Conservation (phyloP, 1,140 invertebrate species). For the Sarcophaga peregrina region DNA sequence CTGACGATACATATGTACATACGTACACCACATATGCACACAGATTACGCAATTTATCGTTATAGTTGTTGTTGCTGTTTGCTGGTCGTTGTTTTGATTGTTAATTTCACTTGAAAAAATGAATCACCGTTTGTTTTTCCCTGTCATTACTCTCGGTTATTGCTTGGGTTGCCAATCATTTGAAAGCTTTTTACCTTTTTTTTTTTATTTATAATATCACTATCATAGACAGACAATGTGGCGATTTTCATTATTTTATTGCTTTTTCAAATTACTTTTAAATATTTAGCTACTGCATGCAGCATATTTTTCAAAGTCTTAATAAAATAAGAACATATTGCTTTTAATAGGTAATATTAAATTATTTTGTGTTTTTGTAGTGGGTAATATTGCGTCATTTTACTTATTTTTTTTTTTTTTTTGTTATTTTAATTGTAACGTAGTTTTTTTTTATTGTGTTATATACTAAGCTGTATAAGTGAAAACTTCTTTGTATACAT, state of each 20-base stretch:
- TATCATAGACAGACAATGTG: neutral
- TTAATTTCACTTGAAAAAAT: neutral
- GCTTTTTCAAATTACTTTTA: neutral
- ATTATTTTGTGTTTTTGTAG: slow-evolving; percentile 22
- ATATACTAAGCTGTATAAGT: neutral
- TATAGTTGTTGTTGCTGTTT: slow-evolving; percentile 2
- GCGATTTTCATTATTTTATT: neutral
- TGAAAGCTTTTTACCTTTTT: neutral
- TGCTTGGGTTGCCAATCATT: neutral
- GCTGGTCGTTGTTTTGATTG: neutral
- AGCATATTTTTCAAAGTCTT: neutral
- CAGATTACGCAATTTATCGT: slow-evolving; percentile 38
- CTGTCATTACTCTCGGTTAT: slow-evolving; percentile 12
- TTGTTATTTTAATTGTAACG: slow-evolving; percentile 16
- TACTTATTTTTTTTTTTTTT: too few relatives aligned
- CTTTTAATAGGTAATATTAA: slow-evolving; percentile 1
- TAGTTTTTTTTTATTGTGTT: slow-evolving; percentile 27
- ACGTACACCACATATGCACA: neutral
- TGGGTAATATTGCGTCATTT: slow-evolving; percentile 5
- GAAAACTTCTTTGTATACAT: slow-evolving; percentile 26
- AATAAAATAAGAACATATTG: neutral
- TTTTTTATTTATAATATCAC: neutral
- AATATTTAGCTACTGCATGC: neutral
- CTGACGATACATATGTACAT: neutral
- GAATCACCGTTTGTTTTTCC: neutral